phyloP scores from a whole-genome alignment of 2,113 vertebrate genomes.

The Oreochromis spilurus region DNA sequence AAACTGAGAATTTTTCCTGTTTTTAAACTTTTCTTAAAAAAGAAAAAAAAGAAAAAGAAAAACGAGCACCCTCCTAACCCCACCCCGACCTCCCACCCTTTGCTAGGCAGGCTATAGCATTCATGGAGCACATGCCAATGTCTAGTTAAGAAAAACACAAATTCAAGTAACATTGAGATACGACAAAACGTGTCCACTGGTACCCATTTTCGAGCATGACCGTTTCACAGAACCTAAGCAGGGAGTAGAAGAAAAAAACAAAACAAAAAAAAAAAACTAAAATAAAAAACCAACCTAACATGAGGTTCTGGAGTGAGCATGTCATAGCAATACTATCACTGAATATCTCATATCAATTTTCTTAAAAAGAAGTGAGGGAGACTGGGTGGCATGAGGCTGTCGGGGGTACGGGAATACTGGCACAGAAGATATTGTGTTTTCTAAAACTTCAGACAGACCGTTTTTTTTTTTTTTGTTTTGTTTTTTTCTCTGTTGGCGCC shows the following conservation, averaged over 20 bases:
- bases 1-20: constrained; percentile 65
- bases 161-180: constrained; percentile 99
- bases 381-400: constrained; percentile 36
- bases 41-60: background rate
- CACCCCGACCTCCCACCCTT: constrained; percentile 65
- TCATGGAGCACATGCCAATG: constrained; percentile 94
- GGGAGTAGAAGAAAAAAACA: constrained; percentile 78
- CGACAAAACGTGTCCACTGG: constrained; percentile 89
- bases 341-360: constrained; percentile 78
- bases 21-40: constrained; percentile 52
- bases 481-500: constrained; percentile 16
- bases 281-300: constrained; percentile 60
- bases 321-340: constrained; percentile 84
- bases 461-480: background rate
- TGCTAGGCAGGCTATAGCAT: constrained; percentile 87
- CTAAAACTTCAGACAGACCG: constrained; percentile 70
- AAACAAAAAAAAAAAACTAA: background rate
- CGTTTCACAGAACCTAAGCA: constrained; percentile 93
- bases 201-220: constrained; percentile 90
- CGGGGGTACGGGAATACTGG: constrained; percentile 67
- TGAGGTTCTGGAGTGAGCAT: constrained; percentile 91
- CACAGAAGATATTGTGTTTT: constrained; percentile 58
- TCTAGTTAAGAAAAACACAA: constrained; percentile 88
- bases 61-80: constrained; percentile 1
- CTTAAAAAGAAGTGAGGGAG: constrained; percentile 63